phyloP scores from a whole-genome alignment of 2,113 vertebrate genomes.

The Phyllostomus discolor region DNA sequence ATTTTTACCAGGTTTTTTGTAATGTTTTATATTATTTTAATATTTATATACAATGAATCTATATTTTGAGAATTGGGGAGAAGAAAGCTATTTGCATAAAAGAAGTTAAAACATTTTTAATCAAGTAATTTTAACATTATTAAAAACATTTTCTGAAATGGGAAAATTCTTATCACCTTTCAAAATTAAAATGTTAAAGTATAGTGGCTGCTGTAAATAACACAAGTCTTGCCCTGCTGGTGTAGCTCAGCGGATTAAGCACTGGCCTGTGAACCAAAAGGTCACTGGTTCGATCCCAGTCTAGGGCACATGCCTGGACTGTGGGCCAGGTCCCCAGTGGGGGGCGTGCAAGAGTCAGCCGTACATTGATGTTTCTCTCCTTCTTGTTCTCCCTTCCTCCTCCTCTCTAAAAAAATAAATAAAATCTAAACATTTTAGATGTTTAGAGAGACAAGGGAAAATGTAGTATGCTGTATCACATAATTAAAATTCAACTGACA shows the following conservation, averaged over 20 bases:
- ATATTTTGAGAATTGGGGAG: neutral
- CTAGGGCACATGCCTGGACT: too few species aligned
- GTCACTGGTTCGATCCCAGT: too few species aligned
- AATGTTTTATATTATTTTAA: neutral
- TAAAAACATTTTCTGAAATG: constrained; percentile 20
- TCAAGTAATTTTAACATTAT: constrained; percentile 30
- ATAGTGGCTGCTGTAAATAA: neutral
- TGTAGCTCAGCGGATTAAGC: too few species aligned
- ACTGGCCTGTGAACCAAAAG: too few species aligned
- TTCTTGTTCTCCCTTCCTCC: too few species aligned
- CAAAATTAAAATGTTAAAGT: constrained; percentile 11
- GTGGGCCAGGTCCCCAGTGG: too few species aligned
- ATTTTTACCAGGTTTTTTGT: neutral
- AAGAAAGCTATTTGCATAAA: neutral
- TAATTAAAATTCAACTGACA: constrained; percentile 54
- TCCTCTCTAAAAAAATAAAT: too few species aligned
- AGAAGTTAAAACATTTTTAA: constrained; percentile 22
- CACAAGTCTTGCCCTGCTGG: neutral
- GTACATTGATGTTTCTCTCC: too few species aligned
- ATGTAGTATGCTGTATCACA: neutral
- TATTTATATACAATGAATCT: neutral
- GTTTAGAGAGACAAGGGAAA: neutral
- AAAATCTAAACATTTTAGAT: too few species aligned
- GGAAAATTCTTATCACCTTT: neutral
- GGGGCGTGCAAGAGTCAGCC: too few species aligned